Conservation (phyloP, 2,797 vertebrate species). For the Crotalus adamanteus region DNA sequence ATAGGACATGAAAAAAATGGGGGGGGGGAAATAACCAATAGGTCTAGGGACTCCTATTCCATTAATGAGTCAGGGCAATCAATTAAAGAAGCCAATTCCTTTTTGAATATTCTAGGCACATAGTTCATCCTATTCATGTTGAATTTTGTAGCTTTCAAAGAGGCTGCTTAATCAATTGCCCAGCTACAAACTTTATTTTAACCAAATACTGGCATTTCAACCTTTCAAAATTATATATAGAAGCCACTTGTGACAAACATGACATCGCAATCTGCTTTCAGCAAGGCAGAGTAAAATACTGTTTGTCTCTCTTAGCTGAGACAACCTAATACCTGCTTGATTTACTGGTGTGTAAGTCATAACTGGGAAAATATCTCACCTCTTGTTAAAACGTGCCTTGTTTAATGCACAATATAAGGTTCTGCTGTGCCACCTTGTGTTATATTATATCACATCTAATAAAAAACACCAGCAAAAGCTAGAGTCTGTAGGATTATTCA, state of each 20-base stretch:
- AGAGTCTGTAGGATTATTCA: constrained; percentile 30
- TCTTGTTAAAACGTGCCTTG: constrained; percentile 57
- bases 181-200: constrained; percentile 19
- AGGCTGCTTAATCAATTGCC: constrained; percentile 41
- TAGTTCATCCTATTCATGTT: constrained; percentile 37
- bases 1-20: constrained; percentile 23
- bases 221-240: background rate
- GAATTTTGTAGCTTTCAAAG: constrained; percentile 29
- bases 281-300: constrained; percentile 18
- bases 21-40: background rate
- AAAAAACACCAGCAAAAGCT: constrained; percentile 41
- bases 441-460: constrained; percentile 58
- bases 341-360: constrained; percentile 42
- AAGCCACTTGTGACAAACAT: background rate
- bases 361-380: constrained; percentile 40
- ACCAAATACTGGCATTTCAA: constrained; percentile 11
- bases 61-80: constrained; percentile 33
- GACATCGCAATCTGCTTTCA: constrained; percentile 14
- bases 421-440: constrained; percentile 75
- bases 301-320: constrained; percentile 8
- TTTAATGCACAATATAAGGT: constrained; percentile 52
- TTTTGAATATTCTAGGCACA: constrained; percentile 29
- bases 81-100: constrained; percentile 48
- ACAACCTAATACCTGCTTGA: constrained; percentile 45
- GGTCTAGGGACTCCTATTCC: constrained; percentile 19